These are phyloP conservation scores for Athene noctua DNA, from an alignment of 2,113 vertebrate genomes.

Conservation along the genomic window DNA sequence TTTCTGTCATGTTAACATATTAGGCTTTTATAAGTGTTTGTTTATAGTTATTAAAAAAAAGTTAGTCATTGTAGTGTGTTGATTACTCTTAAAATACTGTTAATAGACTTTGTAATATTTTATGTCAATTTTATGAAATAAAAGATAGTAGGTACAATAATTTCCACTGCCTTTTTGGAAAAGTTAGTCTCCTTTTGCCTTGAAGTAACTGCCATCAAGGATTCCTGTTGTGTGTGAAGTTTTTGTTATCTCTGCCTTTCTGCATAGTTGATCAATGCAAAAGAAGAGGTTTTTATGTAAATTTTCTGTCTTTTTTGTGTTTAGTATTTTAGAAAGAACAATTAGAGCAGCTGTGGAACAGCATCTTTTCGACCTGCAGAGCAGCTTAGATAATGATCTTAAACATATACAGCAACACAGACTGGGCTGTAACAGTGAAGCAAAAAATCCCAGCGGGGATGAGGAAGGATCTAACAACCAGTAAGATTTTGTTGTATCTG, in stretches of 20 bases:
- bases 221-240: background rate
- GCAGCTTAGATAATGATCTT: slow-evolving; percentile 85
- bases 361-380: slow-evolving; percentile 89
- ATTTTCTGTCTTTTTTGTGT: background rate
- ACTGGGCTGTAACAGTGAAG: slow-evolving; percentile 71
- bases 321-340: slow-evolving; percentile 88
- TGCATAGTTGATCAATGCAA: background rate
- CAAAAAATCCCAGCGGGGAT: slow-evolving; percentile 65
- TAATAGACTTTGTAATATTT: background rate
- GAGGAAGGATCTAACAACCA: slow-evolving; percentile 77
- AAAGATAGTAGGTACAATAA: background rate
- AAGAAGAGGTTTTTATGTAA: background rate
- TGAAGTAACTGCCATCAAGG: background rate
- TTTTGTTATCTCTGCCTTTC: background rate
- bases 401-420: slow-evolving; percentile 73
- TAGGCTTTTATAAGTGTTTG: background rate
- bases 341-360: slow-evolving; percentile 92
- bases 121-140: background rate
- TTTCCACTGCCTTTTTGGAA: background rate
- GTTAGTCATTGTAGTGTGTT: background rate
- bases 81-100: background rate
- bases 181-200: background rate
- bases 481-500: slow-evolving; percentile 53
- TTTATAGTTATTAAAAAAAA: background rate
- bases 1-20: background rate